phyloP scores from a whole-genome alignment of 2,888 invertebrate genomes.

The Hipparchia sbordonii region DNA sequence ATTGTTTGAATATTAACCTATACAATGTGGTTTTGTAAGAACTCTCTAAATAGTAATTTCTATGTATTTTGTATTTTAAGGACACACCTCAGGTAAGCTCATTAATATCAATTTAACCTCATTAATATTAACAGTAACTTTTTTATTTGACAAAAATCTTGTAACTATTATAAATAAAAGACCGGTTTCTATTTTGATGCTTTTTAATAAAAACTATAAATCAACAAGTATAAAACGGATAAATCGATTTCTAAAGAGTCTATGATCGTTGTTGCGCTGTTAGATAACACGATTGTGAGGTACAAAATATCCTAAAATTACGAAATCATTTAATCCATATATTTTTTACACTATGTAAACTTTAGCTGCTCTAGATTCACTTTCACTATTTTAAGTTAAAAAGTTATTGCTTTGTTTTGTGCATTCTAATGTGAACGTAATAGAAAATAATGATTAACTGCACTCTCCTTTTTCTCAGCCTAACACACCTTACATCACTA shows the following conservation, averaged over 20 bases:
- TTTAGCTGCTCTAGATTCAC: slow-evolving; percentile 23
- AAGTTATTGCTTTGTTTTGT: slow-evolving; percentile 32
- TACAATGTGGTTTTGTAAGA: too few relatives aligned
- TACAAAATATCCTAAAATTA: slow-evolving; percentile 32
- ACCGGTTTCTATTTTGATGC: slow-evolving; percentile 30
- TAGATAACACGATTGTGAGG: slow-evolving; percentile 17
- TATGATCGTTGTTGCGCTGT: slow-evolving; percentile 25
- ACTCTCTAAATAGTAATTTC: too few relatives aligned
- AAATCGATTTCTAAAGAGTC: slow-evolving; percentile 41
- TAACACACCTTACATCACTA: background rate
- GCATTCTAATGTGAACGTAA: slow-evolving; percentile 13
- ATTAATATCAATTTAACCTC: too few relatives aligned
- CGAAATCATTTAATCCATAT: slow-evolving; percentile 26
- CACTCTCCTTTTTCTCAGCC: background rate
- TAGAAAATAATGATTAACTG: background rate
- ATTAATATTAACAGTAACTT: too few relatives aligned
- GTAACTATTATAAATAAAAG: slow-evolving; percentile 29
- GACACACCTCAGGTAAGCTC: too few relatives aligned
- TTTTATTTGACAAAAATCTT: too few relatives aligned
- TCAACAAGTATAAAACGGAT: slow-evolving; percentile 55
- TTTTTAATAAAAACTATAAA: slow-evolving; percentile 58
- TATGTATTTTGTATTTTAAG: too few relatives aligned
- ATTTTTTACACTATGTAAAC: background rate
- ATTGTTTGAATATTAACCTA: too few relatives aligned
- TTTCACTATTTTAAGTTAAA: slow-evolving; percentile 20